phyloP scores from a whole-genome alignment of 37 sponge, comb jelly and placozoan species.

The Petrosia ficiformis region DNA sequence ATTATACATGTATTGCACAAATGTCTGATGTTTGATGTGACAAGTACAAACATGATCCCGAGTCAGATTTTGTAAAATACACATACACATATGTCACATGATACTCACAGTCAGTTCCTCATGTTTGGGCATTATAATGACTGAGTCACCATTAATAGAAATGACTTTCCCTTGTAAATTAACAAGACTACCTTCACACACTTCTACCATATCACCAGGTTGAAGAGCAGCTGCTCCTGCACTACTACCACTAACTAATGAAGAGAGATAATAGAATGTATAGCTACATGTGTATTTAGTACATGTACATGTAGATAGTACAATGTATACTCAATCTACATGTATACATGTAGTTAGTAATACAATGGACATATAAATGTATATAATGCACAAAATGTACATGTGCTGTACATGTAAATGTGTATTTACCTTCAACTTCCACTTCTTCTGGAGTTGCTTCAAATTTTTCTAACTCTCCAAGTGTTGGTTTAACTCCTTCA shows the following conservation, averaged over 20 bases:
- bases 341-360: not conserved
- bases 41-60: slow-evolving; percentile 1
- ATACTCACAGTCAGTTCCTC: slow-evolving; percentile 81
- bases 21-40: not conserved
- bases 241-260: not conserved
- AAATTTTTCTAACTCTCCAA: slow-evolving; percentile 97
- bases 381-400: too few species aligned
- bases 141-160: slow-evolving; percentile 69
- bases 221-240: slow-evolving; percentile 33
- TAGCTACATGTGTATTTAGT: not conserved
- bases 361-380: not conserved
- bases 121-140: slow-evolving; percentile 88
- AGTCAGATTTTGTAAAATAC: too few species aligned
- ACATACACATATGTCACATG: too few species aligned
- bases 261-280: not conserved
- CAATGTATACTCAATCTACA: not conserved
- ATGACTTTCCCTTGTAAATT: slow-evolving; percentile 86
- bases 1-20: not conserved
- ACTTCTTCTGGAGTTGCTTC: slow-evolving; percentile 91
- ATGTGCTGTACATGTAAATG: too few species aligned
- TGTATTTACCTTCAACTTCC: slow-evolving; percentile 80
- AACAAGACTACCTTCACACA: slow-evolving; percentile 90
- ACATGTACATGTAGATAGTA: too few species aligned
- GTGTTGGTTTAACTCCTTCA: slow-evolving; percentile 93
- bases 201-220: slow-evolving; percentile 93